These are phyloP conservation scores for Elgaria multicarinata DNA, from an alignment of 2,113 vertebrate genomes.

Conservation along the genomic window DNA sequence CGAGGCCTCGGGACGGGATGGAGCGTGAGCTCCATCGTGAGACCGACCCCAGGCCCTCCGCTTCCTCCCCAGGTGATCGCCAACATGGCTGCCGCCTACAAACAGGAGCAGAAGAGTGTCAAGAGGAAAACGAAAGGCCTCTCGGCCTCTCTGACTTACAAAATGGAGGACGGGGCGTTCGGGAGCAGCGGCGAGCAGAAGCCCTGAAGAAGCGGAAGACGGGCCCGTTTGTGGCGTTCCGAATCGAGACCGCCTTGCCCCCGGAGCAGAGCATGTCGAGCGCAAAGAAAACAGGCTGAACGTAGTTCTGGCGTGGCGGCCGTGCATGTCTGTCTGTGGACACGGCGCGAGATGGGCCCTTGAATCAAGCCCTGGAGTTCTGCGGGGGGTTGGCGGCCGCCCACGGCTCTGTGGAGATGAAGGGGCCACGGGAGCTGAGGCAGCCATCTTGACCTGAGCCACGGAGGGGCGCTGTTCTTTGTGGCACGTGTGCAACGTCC, in stretches of 20 bases:
- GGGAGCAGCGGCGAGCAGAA: conserved; percentile 50
- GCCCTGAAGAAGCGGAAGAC: conserved; percentile 84
- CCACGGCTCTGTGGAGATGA: not conserved
- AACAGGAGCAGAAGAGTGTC: conserved; percentile 78
- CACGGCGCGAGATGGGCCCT: not conserved
- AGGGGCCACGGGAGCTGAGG: too few relatives aligned
- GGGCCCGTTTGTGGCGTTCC: conserved; percentile 82
- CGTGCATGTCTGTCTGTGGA: too few relatives aligned
- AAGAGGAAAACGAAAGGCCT: conserved; percentile 76
- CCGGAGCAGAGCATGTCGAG: conserved; percentile 70
- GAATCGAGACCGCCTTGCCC: conserved; percentile 81
- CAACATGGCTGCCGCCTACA: conserved; percentile 85
- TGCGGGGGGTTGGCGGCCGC: not conserved
- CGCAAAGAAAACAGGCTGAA: conserved; percentile 71
- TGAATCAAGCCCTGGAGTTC: not conserved
- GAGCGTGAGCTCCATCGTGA: too few relatives aligned
- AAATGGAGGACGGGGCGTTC: conserved; percentile 75
- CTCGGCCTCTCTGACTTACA: conserved; percentile 76
- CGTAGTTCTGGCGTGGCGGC: fast-evolving
- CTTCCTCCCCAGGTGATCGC: conserved; percentile 79
- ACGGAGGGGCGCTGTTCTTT: not conserved
- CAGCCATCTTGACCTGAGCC: too few relatives aligned
- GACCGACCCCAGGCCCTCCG: too few relatives aligned
- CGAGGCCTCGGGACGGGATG: not conserved
- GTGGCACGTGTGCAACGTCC: too few relatives aligned